phyloP scores from a whole-genome alignment of 2,113 vertebrate species.

The Oplegnathus fasciatus region DNA sequence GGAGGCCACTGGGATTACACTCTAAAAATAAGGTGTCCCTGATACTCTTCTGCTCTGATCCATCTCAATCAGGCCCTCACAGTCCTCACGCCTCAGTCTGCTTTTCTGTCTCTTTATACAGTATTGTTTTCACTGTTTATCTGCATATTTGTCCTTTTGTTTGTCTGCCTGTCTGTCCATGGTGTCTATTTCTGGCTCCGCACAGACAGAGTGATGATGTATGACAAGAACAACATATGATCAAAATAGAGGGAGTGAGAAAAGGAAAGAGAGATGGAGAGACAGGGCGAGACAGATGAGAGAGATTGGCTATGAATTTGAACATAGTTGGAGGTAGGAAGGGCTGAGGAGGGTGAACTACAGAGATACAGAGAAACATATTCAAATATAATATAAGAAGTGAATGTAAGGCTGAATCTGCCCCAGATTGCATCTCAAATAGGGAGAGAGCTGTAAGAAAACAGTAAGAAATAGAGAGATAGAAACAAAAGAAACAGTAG shows the following conservation, averaged over 20 bases:
- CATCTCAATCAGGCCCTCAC: conserved; percentile 68
- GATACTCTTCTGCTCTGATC: conserved; percentile 83
- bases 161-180: background rate
- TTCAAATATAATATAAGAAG: conserved; percentile 14
- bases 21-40: conserved; percentile 89
- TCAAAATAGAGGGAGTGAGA: conserved; percentile 13
- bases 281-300: conserved; percentile 13
- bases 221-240: background rate
- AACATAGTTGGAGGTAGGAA: background rate
- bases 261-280: background rate
- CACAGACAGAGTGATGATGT: background rate
- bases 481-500: background rate
- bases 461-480: background rate
- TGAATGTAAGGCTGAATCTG: conserved; percentile 14
- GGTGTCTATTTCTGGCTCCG: conserved; percentile 34
- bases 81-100: conserved; percentile 38
- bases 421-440: conserved; percentile 29
- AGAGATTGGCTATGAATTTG: conserved; percentile 6
- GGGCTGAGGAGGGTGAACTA: background rate
- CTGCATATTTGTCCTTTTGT: conserved; percentile 5
- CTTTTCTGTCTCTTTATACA: background rate
- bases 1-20: conserved; percentile 81
- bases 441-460: background rate
- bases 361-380: background rate
- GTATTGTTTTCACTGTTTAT: background rate